phyloP scores from a whole-genome alignment of 92 coral and sea anemone genomes.

The Scolanthus callimorphus region DNA sequence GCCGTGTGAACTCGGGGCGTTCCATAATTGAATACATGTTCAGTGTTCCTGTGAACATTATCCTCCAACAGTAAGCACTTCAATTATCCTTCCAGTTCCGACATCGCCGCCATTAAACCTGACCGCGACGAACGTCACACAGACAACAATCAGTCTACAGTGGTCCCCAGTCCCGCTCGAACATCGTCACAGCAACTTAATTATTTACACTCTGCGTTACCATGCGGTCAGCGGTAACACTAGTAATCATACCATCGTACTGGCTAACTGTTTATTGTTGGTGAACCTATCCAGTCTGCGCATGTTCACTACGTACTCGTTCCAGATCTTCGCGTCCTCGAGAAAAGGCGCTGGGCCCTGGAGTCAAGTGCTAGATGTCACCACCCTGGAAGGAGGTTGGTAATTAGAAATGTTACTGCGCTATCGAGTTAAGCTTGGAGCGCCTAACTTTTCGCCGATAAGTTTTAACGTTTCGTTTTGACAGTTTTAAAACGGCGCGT shows the following conservation, averaged over 20 bases:
- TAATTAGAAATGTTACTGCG: too few species aligned
- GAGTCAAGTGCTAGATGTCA: slow-evolving; percentile 5
- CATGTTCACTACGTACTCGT: slow-evolving; percentile 36
- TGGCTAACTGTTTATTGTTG: not conserved
- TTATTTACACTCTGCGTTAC: slow-evolving; percentile 14
- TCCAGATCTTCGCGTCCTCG: slow-evolving; percentile 39
- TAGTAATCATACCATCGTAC: not conserved
- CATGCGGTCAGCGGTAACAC: slow-evolving; percentile 1
- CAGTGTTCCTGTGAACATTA: too few species aligned
- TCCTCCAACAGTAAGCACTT: too few species aligned
- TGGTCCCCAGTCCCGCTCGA: slow-evolving; percentile 24
- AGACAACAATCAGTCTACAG: slow-evolving; percentile 40
- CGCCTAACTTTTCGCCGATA: too few species aligned
- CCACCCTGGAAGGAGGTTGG: slow-evolving; percentile 45
- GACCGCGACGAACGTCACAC: slow-evolving; percentile 29
- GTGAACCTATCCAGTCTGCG: slow-evolving; percentile 10
- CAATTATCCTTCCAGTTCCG: slow-evolving; percentile 43
- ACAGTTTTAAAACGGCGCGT: too few species aligned
- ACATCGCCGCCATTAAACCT: slow-evolving; percentile 27
- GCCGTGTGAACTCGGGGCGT: too few species aligned
- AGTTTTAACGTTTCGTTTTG: too few species aligned
- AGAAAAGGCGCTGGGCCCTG: slow-evolving; percentile 49
- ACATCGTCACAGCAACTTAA: slow-evolving; percentile 33
- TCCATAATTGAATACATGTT: too few species aligned
- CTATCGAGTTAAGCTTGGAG: too few species aligned